phyloP scores from a whole-genome alignment of 2,113 vertebrate species.

The Sialia sialis region DNA sequence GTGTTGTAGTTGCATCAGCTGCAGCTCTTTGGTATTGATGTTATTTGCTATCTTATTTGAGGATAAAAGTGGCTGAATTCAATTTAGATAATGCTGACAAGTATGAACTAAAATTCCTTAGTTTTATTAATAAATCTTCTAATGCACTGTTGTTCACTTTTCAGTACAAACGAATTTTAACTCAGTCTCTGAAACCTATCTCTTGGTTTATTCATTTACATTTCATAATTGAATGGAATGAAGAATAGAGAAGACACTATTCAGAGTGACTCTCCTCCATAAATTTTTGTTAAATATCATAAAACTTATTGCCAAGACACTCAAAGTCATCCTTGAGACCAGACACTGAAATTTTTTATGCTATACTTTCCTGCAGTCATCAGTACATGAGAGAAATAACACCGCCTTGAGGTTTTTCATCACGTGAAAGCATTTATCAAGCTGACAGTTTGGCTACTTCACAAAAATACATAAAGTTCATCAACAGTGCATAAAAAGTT shows the following conservation, averaged over 20 bases:
- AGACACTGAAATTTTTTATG: conserved; percentile 30
- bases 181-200: neutral
- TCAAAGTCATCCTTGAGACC: conserved; percentile 35
- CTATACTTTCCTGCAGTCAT: neutral
- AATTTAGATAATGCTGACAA: neutral
- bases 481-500: neutral
- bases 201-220: neutral
- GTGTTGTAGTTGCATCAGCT: neutral
- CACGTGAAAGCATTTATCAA: conserved; percentile 57
- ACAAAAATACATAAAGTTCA: conserved; percentile 49
- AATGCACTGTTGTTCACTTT: neutral
- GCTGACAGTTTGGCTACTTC: conserved; percentile 63
- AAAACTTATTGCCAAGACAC: neutral
- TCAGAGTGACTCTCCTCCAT: neutral
- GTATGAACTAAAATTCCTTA: neutral
- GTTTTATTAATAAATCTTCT: neutral
- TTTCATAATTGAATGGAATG: neutral
- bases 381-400: neutral
- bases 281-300: neutral
- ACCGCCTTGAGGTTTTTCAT: conserved; percentile 16
- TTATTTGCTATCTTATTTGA: neutral
- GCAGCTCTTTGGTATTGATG: neutral
- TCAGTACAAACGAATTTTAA: neutral
- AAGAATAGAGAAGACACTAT: neutral
- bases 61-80: neutral